Evolutionary conservation across 2,888 invertebrate genomes (phyloP).

Genomic region (Caenorhabditis afra): DNA sequence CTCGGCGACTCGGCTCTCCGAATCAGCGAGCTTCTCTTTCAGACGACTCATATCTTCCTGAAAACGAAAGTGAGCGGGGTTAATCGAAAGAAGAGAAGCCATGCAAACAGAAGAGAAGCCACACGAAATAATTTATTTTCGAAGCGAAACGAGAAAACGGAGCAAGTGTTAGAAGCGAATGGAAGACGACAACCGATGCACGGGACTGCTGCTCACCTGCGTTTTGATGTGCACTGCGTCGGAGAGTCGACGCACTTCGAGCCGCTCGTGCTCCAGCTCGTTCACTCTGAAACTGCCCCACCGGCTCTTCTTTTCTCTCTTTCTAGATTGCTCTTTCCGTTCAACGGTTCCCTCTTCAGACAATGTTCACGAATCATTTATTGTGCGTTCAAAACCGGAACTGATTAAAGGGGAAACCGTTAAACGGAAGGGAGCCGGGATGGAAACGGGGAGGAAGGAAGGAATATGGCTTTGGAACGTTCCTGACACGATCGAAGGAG

Average conservation of each 20-base stretch:
- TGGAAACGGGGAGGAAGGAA: background rate
- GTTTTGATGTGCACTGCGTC: constrained; percentile 50
- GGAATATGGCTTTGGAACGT: constrained; percentile 42
- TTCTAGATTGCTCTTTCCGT: background rate
- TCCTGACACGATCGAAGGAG: constrained; percentile 22
- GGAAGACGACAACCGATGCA: constrained; percentile 52
- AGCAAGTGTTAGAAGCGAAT: constrained; percentile 46
- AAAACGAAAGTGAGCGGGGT: background rate
- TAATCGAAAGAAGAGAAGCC: constrained; percentile 18
- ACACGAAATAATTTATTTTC: constrained; percentile 37
- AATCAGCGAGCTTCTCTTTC: constrained; percentile 61
- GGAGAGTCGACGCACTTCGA: constrained; percentile 38
- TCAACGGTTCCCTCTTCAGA: constrained; percentile 18
- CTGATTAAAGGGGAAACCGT: constrained; percentile 45
- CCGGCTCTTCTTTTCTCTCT: background rate
- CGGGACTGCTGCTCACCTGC: constrained; percentile 58
- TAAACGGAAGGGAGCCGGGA: constrained; percentile 43
- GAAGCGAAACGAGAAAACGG: constrained; percentile 1
- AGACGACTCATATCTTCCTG: constrained; percentile 67
- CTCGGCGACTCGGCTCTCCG: constrained; percentile 63
- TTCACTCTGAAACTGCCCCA: constrained; percentile 34
- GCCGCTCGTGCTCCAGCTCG: constrained; percentile 42
- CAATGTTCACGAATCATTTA: constrained; percentile 27
- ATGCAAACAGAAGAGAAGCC: constrained; percentile 35
- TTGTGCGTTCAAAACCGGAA: constrained; percentile 24